phyloP scores from a whole-genome alignment of 2,113 vertebrate genomes.

The Prunella himalayana region DNA sequence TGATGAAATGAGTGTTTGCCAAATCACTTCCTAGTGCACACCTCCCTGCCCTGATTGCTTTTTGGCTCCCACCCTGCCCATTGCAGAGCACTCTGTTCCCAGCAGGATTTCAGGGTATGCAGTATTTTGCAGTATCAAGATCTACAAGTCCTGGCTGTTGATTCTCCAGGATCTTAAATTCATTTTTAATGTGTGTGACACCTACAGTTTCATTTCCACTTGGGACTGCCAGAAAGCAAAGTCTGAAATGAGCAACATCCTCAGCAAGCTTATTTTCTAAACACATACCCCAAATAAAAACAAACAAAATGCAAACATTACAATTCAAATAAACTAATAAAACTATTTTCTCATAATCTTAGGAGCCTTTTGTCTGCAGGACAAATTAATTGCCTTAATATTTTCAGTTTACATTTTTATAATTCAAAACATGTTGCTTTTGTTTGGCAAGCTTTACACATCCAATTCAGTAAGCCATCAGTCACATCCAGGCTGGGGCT shows the following conservation, averaged over 20 bases:
- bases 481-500: neutral
- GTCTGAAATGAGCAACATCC: neutral
- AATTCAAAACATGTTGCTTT: constrained; percentile 20
- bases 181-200: neutral
- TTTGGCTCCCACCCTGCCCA: neutral
- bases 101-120: neutral
- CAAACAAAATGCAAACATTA: neutral
- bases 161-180: neutral
- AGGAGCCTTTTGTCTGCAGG: neutral
- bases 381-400: neutral
- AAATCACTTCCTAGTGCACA: neutral
- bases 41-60: neutral
- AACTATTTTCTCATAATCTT: neutral
- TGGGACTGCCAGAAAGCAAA: neutral
- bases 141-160: neutral
- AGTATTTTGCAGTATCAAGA: neutral
- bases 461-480: neutral
- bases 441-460: neutral
- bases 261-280: neutral
- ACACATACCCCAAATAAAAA: neutral
- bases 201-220: neutral
- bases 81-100: neutral
- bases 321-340: neutral
- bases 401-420: neutral
- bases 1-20: neutral